These are phyloP conservation scores for Onchidella celtica DNA, from an alignment of 2,888 invertebrate species.

Conservation along the genomic window DNA sequence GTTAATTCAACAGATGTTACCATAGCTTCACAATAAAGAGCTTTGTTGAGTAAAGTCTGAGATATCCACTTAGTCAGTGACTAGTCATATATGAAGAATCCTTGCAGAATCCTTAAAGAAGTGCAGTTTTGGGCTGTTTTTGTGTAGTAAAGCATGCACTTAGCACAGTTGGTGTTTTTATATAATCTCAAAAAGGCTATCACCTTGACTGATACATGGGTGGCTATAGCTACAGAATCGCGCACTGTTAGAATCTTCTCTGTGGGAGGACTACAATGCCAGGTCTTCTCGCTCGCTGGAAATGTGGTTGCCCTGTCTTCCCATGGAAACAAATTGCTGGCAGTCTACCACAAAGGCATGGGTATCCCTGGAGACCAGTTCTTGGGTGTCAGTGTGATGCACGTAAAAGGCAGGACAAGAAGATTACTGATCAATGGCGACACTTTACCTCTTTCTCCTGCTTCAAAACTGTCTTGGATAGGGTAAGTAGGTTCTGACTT, in stretches of 20 bases:
- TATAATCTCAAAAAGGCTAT: no score
- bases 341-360: constrained; percentile 85
- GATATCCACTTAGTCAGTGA: no score
- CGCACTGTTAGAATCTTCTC: constrained; percentile 91
- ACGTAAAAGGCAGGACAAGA: constrained; percentile 64
- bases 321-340: constrained; percentile 84
- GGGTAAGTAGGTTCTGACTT: constrained; percentile 73
- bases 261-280: constrained; percentile 92
- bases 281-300: constrained; percentile 88
- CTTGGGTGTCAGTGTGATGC: constrained; percentile 73
- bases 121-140: no score
- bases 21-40: no score
- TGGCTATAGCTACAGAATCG: constrained; percentile 89
- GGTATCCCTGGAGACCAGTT: constrained; percentile 80
- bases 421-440: constrained; percentile 57
- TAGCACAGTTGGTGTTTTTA: no score
- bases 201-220: constrained; percentile 84
- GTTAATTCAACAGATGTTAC: no score
- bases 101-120: no score
- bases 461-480: constrained; percentile 79
- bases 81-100: no score
- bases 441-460: constrained; percentile 77
- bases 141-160: no score
- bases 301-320: constrained; percentile 87
- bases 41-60: no score